Base-by-base conservation (phyloP, 2,888 invertebrate genomes). In the Rhorus exstirpatorius region DNA sequence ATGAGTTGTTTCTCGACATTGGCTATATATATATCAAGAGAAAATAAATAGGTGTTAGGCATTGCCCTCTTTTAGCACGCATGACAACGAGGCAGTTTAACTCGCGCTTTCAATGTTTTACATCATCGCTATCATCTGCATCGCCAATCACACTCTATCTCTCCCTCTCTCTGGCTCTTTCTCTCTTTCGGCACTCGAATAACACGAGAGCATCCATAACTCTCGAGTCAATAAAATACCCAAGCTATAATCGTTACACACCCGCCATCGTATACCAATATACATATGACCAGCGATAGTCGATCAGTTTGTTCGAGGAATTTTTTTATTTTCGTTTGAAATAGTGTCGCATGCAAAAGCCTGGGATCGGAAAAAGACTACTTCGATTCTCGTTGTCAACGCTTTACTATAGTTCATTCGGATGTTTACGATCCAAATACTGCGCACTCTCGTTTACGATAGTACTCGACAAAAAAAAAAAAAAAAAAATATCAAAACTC, bases 161-260 rank as follows among this genome's bases (percentile, higher is more conserved):
- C 53, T 24, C 53, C 12, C 21, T 53, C 24, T 24, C 53, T 12
- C 24, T 1, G 17, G 3, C 19, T 49, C 49, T 19, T 49, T 1
- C 49, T 17, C 19, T 49, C 49, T 19, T 49, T 49, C 19, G 4
- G 24, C 8, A 58, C 8, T 49, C 19, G 49, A 67, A 67, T 19
- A 35, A 3, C 41, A 38, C 49, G 35, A 31, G 51, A 49, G 51
- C 14, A 35, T 51, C 14, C 72, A 38, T 35, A 24, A 38, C 44
- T 72, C 61, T 26, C 19, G 26, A 35, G 19, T 21, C 31, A 46
- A 49, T 51, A 49, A 61, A 72, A 72, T 24, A 61, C 24, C 49
- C 10, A 8, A 51, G 19, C 51, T 46, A 67, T 51, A 35, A 67
- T 67, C 67, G 67, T 67, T 35, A 67, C 51, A 46, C n/a, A n/a